Conservation (phyloP, 2,113 vertebrate genomes). For the Oncorhynchus tshawytscha region DNA sequence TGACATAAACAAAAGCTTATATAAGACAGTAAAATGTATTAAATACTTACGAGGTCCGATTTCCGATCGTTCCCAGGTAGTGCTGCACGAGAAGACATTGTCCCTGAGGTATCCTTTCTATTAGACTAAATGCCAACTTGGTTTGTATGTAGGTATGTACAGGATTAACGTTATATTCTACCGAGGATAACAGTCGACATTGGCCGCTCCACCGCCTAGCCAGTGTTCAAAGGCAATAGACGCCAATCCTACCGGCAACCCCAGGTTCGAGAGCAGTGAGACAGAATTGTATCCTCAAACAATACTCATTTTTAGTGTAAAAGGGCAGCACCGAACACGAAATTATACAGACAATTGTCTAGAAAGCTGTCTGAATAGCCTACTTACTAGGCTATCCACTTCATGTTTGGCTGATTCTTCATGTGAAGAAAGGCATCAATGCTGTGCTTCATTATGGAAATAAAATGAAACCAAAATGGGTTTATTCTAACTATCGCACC, state of each 20-base stretch:
- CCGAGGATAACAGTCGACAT: not conserved
- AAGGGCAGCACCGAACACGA: not conserved
- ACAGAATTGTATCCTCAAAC: not conserved
- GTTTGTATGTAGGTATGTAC: not conserved
- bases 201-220: not conserved
- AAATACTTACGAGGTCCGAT: conserved; percentile 56
- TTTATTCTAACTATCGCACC: conserved; percentile 44
- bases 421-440: not conserved
- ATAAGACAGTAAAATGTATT: not conserved
- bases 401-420: conserved; percentile 1
- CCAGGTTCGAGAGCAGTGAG: not conserved
- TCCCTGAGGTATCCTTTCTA: conserved; percentile 35
- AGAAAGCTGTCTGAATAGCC: not conserved
- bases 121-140: not conserved
- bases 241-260: not conserved
- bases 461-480: conserved; percentile 8
- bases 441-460: conserved; percentile 3
- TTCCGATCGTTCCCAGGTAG: conserved; percentile 56
- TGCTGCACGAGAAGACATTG: conserved; percentile 58
- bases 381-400: not conserved
- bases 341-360: not conserved
- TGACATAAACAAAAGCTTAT: not conserved
- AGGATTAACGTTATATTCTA: not conserved
- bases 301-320: not conserved
- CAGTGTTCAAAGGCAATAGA: conserved; percentile 4